A percentile compares a stretch with the other conserved stretches of the same genome.
Evolutionary conservation across 1,140 invertebrate species (phyloP).

Genomic region (Drosophila pandora): DNA sequence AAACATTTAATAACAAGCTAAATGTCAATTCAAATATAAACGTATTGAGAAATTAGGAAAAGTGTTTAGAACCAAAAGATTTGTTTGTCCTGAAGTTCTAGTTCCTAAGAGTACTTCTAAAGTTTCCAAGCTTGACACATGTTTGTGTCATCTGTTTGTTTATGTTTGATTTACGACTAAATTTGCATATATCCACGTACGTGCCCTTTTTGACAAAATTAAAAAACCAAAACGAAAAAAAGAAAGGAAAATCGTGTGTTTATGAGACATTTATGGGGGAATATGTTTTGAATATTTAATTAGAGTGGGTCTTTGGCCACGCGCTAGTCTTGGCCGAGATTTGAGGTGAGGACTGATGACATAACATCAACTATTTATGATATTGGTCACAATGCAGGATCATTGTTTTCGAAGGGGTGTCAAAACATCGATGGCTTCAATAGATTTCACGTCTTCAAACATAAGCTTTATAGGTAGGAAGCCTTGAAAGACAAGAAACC

Average conservation of each 20-base stretch:
- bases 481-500: not conserved
- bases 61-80: no score
- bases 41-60: no score
- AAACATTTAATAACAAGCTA: not conserved
- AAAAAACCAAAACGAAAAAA: slow-evolving; percentile 23
- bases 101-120: no score
- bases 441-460: not conserved
- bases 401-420: slow-evolving; percentile 18
- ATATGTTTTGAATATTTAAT: slow-evolving; percentile 74
- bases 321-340: slow-evolving; percentile 41
- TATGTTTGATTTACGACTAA: slow-evolving; percentile 60
- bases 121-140: slow-evolving; percentile 2
- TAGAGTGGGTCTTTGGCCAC: slow-evolving; percentile 31
- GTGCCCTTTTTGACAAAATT: slow-evolving; percentile 64
- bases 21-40: not conserved
- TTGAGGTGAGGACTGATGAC: slow-evolving; percentile 31
- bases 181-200: slow-evolving; percentile 59
- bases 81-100: no score
- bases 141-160: slow-evolving; percentile 18
- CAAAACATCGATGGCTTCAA: not conserved
- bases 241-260: slow-evolving; percentile 32
- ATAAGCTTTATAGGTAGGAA: no score
- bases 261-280: slow-evolving; percentile 71
- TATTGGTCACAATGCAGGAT: slow-evolving; percentile 13
- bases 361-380: not conserved